Base-by-base conservation (phyloP, 2,113 vertebrate genomes). In the Microcebus lehilahytsara region DNA sequence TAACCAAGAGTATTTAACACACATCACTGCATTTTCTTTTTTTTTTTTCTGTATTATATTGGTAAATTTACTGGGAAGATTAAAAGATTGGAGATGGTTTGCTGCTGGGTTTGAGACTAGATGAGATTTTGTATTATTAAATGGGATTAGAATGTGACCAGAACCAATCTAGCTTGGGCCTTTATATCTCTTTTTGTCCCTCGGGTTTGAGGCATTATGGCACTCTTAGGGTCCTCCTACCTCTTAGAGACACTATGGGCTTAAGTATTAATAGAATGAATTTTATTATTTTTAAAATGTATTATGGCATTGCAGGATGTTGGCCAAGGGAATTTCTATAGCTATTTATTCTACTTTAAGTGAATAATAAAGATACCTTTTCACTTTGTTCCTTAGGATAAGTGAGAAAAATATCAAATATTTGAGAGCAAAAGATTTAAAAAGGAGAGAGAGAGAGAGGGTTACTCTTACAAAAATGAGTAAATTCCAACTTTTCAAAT, bases 341-440 rank as follows among this genome's bases (percentile, higher is more conserved):
- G 11, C 49, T 40, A 75, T 16, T 81, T 85, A 37, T 95, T 85
- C 32, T 25, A 75, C 9, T 46, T 25, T 27, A 53, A 80, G 13
- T 17, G 37, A 96, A 67, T 91, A 81, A 49, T 84, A 42, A 87
- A 96, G 74, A 85, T 89, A 51, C 32, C 2, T 84, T 96, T 80
- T 69, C 3, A n/a, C 13, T 92, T 72, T 86, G 11, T 85, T 72
- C 34, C 20, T 91, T 78, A 89, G n/a, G 12, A 89, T 86, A 79
- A n/a, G 2, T 85, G 34, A 96, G 46, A 88, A 72, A 88, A 77
- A 74, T 60, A 80, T 56, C 34, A 84, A 91, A 62, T 87, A 67
- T 62, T 66, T 53, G 5, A 85, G 34, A 8, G 32, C 27, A 66
- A 46, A 90, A 85, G 66, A 17, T 49, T 64, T 75, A 17, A 79